A percentile compares a stretch with the other conserved stretches of the same genome.
These are phyloP conservation scores for Lepus europaeus DNA, from an alignment of 2,113 vertebrate genomes.

Conservation along the genomic window DNA sequence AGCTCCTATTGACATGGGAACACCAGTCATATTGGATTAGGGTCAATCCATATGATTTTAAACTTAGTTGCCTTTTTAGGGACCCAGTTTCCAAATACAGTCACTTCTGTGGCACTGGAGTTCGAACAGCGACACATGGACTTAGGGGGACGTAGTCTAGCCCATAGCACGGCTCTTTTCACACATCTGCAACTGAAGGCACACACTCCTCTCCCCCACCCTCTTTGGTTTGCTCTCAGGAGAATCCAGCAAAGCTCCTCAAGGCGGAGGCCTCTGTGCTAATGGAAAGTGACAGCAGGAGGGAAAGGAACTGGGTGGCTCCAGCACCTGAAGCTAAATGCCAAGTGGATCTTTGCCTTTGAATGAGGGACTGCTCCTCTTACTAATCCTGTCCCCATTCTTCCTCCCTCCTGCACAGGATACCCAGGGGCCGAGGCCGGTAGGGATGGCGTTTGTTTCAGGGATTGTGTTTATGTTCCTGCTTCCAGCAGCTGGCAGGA, in stretches of 20 bases:
- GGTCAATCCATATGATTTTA: neutral
- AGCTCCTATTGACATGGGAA: neutral
- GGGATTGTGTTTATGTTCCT: neutral
- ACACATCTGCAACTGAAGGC: neutral
- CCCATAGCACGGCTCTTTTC: neutral
- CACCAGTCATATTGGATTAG: too few relatives aligned
- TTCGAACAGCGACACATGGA: neutral
- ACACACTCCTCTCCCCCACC: fast-evolving
- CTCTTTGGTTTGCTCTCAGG: neutral
- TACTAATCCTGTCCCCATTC: neutral
- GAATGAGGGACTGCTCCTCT: neutral
- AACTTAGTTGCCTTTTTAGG: neutral
- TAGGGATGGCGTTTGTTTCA: neutral
- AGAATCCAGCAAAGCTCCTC: too few relatives aligned
- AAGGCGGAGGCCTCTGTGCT: fast-evolving
- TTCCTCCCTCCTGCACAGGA: neutral
- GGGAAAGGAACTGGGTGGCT: too few relatives aligned
- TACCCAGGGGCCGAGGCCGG: neutral
- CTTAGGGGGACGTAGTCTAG: neutral
- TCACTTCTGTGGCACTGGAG: neutral
- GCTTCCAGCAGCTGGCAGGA: neutral
- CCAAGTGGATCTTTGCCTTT: neutral
- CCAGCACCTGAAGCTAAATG: too few relatives aligned
- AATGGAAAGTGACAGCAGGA: neutral
- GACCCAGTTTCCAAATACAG: neutral